phyloP scores from a whole-genome alignment of 2,888 invertebrate genomes.

The Micoletzkya japonica region DNA sequence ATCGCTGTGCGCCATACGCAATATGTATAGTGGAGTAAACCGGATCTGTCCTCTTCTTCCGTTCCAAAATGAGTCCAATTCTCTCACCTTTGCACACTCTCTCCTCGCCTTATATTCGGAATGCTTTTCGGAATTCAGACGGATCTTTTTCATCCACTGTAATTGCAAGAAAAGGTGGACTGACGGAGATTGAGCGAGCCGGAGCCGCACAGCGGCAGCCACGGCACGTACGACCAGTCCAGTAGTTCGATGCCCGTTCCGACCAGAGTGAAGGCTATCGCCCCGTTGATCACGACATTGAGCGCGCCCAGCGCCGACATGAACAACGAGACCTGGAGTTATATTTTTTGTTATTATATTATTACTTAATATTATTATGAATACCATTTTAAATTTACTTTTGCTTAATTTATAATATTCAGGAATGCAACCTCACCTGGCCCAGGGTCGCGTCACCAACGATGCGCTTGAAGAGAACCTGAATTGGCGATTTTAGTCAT shows the following conservation, averaged over 20 bases:
- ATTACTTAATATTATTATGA: neutral
- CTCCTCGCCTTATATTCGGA: no score
- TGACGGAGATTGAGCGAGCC: constrained; percentile 69
- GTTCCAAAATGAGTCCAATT: no score
- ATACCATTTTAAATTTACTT: no score
- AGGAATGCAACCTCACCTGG: constrained; percentile 71
- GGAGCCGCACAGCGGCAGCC: constrained; percentile 78
- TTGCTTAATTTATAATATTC: neutral
- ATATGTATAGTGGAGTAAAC: no score
- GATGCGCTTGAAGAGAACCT: constrained; percentile 91
- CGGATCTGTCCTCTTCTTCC: no score
- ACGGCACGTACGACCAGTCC: constrained; percentile 82
- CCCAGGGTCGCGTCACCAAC: constrained; percentile 89
- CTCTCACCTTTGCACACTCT: no score
- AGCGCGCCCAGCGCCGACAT: constrained; percentile 87
- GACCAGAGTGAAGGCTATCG: neutral
- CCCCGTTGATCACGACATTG: constrained; percentile 75
- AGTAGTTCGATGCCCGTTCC: constrained; percentile 77
- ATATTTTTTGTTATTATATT: neutral
- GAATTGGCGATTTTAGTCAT: constrained; percentile 31
- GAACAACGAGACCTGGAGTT: constrained; percentile 79
- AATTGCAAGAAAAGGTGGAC: no score
- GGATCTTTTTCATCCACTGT: no score
- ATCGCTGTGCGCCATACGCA: no score
- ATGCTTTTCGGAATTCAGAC: no score